Percentiles rank a stretch among this genome's conserved stretches.
These are phyloP conservation scores for Prionace glauca DNA, from an alignment of 2,797 vertebrate genomes.

Conservation along the genomic window DNA sequence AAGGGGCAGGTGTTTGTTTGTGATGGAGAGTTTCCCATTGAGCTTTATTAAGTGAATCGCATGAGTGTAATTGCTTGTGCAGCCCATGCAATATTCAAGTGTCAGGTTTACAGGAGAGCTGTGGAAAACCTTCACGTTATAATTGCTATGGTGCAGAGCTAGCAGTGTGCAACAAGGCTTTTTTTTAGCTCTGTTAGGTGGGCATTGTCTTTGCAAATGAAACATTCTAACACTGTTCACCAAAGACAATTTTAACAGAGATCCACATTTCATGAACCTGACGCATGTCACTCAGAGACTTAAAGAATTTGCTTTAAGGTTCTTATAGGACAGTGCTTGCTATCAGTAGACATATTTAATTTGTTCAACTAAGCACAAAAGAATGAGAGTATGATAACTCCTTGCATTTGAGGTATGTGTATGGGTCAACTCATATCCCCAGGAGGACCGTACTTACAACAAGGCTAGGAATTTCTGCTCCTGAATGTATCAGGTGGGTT, in stretches of 20 bases:
- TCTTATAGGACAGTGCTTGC: too few relatives aligned
- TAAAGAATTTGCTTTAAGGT: too few relatives aligned
- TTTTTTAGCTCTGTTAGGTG: background rate
- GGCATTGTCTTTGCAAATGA: background rate
- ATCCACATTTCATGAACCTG: background rate
- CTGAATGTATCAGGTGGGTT: too few relatives aligned
- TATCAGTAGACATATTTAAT: background rate
- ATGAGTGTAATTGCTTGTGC: background rate
- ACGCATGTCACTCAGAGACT: background rate
- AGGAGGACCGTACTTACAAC: background rate
- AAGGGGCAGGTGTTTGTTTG: background rate
- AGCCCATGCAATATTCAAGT: slow-evolving; percentile 3
- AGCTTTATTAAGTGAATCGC: background rate
- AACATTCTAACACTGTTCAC: background rate
- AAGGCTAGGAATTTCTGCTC: background rate
- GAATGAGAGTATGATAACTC: background rate
- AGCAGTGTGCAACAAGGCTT: background rate
- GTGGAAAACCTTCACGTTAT: background rate
- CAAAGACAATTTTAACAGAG: background rate
- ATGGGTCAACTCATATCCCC: background rate
- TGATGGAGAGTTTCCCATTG: background rate
- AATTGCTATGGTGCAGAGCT: background rate
- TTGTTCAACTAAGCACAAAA: background rate
- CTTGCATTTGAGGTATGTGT: background rate
- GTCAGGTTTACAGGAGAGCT: background rate